phyloP scores from a whole-genome alignment of 2,113 vertebrate species.

The Otus sunia region DNA sequence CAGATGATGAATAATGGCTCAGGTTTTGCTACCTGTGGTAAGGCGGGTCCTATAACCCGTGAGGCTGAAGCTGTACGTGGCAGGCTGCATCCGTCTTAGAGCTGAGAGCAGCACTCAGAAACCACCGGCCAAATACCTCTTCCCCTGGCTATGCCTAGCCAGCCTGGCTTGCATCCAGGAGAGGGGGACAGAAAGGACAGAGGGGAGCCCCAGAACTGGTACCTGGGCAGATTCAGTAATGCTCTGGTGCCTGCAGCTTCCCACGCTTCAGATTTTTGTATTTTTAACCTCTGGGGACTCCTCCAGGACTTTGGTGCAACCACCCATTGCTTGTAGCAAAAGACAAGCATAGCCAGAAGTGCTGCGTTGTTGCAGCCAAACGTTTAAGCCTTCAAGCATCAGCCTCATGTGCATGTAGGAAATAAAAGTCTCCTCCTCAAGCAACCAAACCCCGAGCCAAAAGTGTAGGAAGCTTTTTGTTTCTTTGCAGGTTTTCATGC shows the following conservation, averaged over 20 bases:
- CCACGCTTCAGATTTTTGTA: background rate
- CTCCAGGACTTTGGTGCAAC: background rate
- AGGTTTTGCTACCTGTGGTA: background rate
- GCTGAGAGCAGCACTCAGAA: background rate
- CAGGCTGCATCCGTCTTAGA: background rate
- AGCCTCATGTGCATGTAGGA: background rate
- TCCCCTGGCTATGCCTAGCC: background rate
- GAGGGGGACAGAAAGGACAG: background rate
- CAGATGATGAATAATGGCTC: conserved; percentile 15
- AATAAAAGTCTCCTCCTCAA: background rate
- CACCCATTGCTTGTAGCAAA: background rate
- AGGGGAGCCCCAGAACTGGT: background rate
- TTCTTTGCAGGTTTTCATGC: conserved; percentile 28
- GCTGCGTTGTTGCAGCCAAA: fast-evolving
- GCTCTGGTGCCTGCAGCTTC: background rate
- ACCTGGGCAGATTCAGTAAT: background rate
- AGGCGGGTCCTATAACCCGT: background rate
- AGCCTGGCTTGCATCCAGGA: background rate
- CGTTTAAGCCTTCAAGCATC: background rate
- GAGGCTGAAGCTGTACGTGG: background rate
- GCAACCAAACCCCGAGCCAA: background rate
- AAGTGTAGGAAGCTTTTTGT: conserved; percentile 37
- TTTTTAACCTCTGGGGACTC: background rate
- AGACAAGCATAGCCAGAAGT: background rate
- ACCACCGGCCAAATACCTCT: background rate